Evolutionary conservation across 2,888 invertebrate genomes (phyloP), one percentile per base, ranked within the genome.

Genomic region (Pristionchus mayeri): DNA sequence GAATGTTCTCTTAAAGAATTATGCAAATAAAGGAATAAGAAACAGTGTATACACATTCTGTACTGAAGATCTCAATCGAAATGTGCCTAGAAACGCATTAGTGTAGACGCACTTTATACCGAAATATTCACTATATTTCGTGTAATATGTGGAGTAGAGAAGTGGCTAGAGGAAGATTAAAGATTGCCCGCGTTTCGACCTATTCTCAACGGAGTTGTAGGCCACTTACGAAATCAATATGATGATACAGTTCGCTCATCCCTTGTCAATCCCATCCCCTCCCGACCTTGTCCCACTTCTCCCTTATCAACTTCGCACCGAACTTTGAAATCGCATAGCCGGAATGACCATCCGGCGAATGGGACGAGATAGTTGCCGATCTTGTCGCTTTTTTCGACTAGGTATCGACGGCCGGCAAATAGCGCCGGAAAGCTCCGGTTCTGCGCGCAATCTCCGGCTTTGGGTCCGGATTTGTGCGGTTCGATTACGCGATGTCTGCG

Each of bases 231-330:
- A 44, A 44, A 44, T 44, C 44, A 44, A 44, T 44, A 44, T 44
- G 44, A 44, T 44, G 7, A 44, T 13, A 44, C 13, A 52, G 37
- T 34, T 30, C 81, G 60, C 21, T 21, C 37, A 7, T 50, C 50
- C 40, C 24, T 67, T 4, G 13, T 44, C 52, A 9, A 24, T 24
- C n/a, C 48, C 48, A 6, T 63, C 63, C 0, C n/a, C 79, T 63
- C 67, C 60, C 63, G 52, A 52, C 57, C 81, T 81, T 60, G 52
- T 63, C 48, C 81, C 27, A 54, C 60, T 60, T 67, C 63, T 1
- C 80, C 40, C 48, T 37, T 50, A 63, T 60, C 63, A 50, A 16
- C 11, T 37, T 80, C 34, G 54, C 54, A 37, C 50, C 27, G 63
- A 27, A 27, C 27, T 3, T n/a, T n/a, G n/a, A n/a, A n/a, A n/a